Conservation (phyloP, 2,797 vertebrate species). For the Triplophysa yarkandensis region DNA sequence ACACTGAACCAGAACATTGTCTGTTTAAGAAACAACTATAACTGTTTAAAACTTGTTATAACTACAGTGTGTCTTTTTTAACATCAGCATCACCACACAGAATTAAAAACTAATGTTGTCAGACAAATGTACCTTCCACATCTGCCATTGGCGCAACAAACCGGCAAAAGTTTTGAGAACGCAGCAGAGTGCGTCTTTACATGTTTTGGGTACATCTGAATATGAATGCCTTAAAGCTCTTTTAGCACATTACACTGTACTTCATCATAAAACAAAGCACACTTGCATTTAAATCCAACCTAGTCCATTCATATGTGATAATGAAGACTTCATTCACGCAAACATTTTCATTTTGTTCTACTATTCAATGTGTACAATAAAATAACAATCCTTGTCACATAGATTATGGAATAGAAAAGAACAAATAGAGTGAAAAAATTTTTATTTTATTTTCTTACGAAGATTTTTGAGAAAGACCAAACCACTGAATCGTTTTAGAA, state of each 20-base stretch:
- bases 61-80: background rate
- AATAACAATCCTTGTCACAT: background rate
- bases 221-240: background rate
- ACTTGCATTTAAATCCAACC: background rate
- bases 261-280: background rate
- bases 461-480: background rate
- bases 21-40: no score
- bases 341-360: background rate
- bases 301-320: background rate
- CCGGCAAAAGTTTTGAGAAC: background rate
- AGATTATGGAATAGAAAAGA: background rate
- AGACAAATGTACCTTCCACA: background rate
- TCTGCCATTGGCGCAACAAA: background rate
- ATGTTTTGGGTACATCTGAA: background rate
- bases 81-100: background rate
- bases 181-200: background rate
- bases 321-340: no score
- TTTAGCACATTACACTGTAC: background rate
- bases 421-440: background rate
- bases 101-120: background rate
- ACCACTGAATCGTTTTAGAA: no score
- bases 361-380: background rate
- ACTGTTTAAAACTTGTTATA: background rate
- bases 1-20: background rate
- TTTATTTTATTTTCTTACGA: no score